Conservation (phyloP, 2,797 vertebrate species). For the Myoxocephalus aenaeus region DNA sequence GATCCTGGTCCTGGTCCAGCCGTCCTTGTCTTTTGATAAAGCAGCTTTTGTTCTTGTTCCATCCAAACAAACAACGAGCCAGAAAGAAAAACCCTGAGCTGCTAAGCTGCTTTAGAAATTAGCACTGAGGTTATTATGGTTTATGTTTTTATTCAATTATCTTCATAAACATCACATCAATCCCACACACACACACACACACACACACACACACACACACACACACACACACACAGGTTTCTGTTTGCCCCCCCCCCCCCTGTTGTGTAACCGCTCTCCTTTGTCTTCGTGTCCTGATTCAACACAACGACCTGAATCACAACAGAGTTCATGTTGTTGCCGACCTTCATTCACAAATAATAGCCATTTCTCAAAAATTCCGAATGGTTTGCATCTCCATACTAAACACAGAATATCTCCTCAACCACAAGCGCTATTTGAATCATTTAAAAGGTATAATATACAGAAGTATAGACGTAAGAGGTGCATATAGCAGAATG, state of each 20-base stretch:
- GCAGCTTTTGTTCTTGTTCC: conserved; percentile 66
- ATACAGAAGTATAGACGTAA: too few relatives aligned
- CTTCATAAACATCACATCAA: conserved; percentile 46
- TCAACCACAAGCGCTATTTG: too few relatives aligned
- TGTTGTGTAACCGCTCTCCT: conserved; percentile 22
- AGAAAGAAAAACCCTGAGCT: conserved; percentile 32
- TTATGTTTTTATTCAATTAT: conserved; percentile 53
- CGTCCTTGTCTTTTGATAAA: conserved; percentile 53
- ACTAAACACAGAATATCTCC: too few relatives aligned
- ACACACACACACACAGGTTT: too few relatives aligned
- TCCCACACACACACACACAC: background rate
- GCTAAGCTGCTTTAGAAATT: conserved; percentile 75
- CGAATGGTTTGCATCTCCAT: too few relatives aligned
- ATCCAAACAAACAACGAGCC: conserved; percentile 52
- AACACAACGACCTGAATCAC: background rate
- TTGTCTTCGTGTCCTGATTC: conserved; percentile 35
- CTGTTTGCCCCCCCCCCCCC: too few relatives aligned
- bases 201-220: too few relatives aligned
- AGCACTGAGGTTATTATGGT: conserved; percentile 46
- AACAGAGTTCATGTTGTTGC: too few relatives aligned
- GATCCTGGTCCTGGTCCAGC: background rate
- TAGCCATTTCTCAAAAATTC: too few relatives aligned
- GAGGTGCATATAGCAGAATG: too few relatives aligned
- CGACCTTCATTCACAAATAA: too few relatives aligned
- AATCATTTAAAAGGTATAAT: too few relatives aligned